Conservation (phyloP, 1,140 invertebrate species). For the Dreissena polymorpha region DNA sequence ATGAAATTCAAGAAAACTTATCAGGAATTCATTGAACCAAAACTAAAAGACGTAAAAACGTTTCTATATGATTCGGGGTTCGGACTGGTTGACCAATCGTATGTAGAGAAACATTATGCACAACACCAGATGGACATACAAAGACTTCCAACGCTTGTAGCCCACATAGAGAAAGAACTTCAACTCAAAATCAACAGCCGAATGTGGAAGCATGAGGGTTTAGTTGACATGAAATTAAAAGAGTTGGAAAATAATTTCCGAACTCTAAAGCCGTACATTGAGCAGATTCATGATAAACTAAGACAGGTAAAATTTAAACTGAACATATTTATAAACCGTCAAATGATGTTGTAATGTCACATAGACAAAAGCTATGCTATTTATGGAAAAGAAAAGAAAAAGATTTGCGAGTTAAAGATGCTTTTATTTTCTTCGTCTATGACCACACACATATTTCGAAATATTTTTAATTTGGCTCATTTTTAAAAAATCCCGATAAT, state of each 20-base stretch:
- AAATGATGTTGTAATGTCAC: neutral
- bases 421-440: neutral
- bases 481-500: no score
- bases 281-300: neutral
- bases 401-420: neutral
- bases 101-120: conserved; percentile 17
- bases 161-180: conserved; percentile 14
- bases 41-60: conserved; percentile 5
- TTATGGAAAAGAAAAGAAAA: neutral
- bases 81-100: neutral
- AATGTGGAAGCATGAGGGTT: neutral
- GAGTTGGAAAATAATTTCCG: neutral
- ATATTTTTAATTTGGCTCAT: no score
- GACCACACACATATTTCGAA: neutral
- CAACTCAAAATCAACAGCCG: conserved; percentile 12
- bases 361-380: no score
- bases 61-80: conserved; percentile 19
- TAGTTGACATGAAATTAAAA: neutral
- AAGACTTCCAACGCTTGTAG: neutral
- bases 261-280: neutral
- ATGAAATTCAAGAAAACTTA: conserved; percentile 25
- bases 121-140: conserved; percentile 27
- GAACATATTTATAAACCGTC: neutral
- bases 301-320: neutral
- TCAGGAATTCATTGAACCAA: conserved; percentile 22